Conservation (phyloP, 2,888 invertebrate species). For the Cancer borealis region DNA sequence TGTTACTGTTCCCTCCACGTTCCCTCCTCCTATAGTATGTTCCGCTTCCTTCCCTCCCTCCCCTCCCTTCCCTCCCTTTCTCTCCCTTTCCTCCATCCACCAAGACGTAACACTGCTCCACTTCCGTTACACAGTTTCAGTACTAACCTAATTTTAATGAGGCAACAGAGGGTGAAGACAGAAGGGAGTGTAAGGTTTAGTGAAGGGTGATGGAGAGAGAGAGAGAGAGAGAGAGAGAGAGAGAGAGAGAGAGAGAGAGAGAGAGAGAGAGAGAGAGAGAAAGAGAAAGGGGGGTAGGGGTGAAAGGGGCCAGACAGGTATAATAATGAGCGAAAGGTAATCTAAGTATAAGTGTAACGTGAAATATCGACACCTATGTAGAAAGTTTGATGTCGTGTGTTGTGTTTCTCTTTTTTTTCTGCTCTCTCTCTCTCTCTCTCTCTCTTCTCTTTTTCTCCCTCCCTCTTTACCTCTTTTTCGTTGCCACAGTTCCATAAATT, state of each 20-base stretch:
- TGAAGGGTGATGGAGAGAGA: neutral
- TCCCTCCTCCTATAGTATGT: neutral
- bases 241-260: slow-evolving; percentile 29
- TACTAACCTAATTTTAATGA: slow-evolving; percentile 32
- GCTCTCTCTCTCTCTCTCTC: neutral
- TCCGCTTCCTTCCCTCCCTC: neutral
- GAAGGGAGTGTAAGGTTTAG: neutral
- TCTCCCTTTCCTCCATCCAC: slow-evolving; percentile 6
- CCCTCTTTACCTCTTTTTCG: neutral
- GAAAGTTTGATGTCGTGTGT: neutral
- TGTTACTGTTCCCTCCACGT: neutral
- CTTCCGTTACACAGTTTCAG: slow-evolving; percentile 36
- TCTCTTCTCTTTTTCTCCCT: neutral
- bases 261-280: slow-evolving; percentile 46
- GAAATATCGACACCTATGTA: neutral
- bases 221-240: neutral
- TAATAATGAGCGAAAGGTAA: neutral
- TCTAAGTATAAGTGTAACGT: neutral
- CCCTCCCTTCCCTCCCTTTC: neutral
- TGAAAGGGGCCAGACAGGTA: neutral
- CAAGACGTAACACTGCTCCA: neutral
- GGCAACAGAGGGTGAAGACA: neutral
- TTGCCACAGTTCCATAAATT: neutral
- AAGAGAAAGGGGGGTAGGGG: neutral
- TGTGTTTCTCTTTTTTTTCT: neutral